Conservation (phyloP, 2,888 invertebrate species). For the Ptilodon capucinus region DNA sequence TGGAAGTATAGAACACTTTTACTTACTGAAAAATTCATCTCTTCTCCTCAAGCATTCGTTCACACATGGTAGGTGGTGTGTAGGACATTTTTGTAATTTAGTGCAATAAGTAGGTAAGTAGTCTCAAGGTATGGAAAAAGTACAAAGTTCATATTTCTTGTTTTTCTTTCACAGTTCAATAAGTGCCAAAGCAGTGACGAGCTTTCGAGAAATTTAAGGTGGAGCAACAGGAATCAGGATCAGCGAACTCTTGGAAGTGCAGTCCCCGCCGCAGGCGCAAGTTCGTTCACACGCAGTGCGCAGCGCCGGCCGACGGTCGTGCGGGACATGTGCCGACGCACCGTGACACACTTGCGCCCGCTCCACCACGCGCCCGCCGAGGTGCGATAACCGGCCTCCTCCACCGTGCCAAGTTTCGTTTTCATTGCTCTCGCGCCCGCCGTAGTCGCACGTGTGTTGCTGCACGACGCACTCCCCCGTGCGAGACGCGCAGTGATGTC, state of each 20-base stretch:
- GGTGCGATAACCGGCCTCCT: conserved; percentile 69
- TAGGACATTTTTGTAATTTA: too few relatives aligned
- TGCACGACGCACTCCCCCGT: conserved; percentile 38
- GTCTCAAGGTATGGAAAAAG: too few relatives aligned
- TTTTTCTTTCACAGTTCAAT: conserved; percentile 22
- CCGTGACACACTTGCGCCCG: conserved; percentile 56
- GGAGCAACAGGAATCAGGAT: conserved; percentile 34
- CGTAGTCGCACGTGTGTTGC: conserved; percentile 65
- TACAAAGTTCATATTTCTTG: neutral
- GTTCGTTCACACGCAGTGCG: conserved; percentile 36
- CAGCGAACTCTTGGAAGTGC: conserved; percentile 23
- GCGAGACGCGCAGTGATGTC: conserved; percentile 58
- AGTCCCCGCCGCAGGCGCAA: conserved; percentile 21
- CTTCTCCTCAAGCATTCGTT: too few relatives aligned
- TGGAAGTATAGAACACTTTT: too few relatives aligned
- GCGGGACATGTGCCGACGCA: conserved; percentile 55
- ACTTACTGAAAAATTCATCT: too few relatives aligned
- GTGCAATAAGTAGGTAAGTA: too few relatives aligned
- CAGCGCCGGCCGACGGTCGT: conserved; percentile 40
- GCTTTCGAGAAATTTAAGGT: conserved; percentile 38
- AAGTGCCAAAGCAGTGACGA: conserved; percentile 27
- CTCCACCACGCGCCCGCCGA: conserved; percentile 44
- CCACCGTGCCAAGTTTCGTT: conserved; percentile 67
- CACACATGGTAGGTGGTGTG: too few relatives aligned
- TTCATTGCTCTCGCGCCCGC: conserved; percentile 62